Evolutionary conservation across 53 echinoderm and acorn worm species (phyloP).

Genomic region (Henricia sp.): DNA sequence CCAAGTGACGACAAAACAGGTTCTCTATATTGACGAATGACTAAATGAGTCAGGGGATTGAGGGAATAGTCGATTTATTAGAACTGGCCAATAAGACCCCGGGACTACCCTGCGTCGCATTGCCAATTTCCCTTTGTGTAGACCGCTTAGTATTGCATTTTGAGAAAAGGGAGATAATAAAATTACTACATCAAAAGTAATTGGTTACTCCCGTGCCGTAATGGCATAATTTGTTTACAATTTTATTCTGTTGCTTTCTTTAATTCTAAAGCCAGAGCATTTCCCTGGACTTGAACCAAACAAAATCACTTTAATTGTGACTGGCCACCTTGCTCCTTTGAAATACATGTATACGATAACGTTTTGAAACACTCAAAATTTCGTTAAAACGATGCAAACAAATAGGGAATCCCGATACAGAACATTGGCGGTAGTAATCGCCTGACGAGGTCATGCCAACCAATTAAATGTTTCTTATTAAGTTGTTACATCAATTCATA

Average conservation of each 20-base stretch:
- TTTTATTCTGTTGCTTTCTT: background rate
- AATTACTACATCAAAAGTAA: slow-evolving; percentile 56
- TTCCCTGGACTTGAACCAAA: too few relatives aligned
- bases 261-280: too few relatives aligned
- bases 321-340: too few relatives aligned
- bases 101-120: background rate
- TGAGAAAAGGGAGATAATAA: slow-evolving; percentile 25
- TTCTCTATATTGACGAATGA: background rate
- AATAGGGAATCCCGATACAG: too few relatives aligned
- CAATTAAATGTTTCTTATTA: too few relatives aligned
- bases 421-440: too few relatives aligned
- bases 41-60: slow-evolving; percentile 22
- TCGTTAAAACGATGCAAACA: too few relatives aligned
- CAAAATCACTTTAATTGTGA: too few relatives aligned
- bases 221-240: slow-evolving; percentile 14
- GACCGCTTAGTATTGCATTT: background rate
- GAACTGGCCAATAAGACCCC: slow-evolving; percentile 11
- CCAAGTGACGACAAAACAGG: slow-evolving; percentile 19
- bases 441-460: too few relatives aligned
- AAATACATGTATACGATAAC: too few relatives aligned
- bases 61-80: slow-evolving; percentile 31
- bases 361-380: too few relatives aligned
- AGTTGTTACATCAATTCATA: too few relatives aligned
- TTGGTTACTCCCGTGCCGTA: slow-evolving; percentile 38
- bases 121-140: slow-evolving; percentile 25